A percentile compares a stretch with the other conserved stretches of the same genome.
Conservation (phyloP, 2,113 vertebrate species). For the Phrynosoma blainvillii region DNA sequence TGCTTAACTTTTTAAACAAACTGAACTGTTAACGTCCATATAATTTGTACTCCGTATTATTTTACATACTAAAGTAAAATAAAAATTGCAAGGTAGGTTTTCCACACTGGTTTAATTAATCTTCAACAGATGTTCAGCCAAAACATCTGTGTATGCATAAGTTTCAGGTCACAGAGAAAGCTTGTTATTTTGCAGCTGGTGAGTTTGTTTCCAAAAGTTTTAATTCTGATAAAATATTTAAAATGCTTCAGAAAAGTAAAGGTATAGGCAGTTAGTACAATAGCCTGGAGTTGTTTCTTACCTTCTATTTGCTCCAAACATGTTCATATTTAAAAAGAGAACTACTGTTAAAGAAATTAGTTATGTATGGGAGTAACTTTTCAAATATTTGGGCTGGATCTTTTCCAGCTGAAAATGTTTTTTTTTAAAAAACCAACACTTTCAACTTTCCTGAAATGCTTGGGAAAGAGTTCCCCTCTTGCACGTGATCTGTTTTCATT, state of each 20-base stretch:
- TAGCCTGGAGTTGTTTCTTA: neutral
- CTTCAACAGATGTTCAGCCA: neutral
- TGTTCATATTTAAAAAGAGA: neutral
- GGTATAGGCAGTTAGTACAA: neutral
- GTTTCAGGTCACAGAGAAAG: neutral
- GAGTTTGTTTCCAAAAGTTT: neutral
- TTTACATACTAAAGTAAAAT: conserved; percentile 30
- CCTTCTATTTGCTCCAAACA: neutral
- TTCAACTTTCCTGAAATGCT: neutral
- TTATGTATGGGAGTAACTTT: neutral
- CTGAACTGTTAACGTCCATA: neutral
- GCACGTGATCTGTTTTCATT: conserved; percentile 23
- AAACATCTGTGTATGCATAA: neutral
- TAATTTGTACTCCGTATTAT: conserved; percentile 26
- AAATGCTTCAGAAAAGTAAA: neutral
- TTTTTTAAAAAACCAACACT: neutral
- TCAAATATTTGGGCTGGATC: neutral
- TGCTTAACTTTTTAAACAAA: neutral
- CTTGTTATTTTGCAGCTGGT: neutral
- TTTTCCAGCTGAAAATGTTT: neutral
- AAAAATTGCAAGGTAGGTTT: conserved; percentile 14
- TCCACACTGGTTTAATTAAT: neutral
- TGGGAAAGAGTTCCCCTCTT: neutral
- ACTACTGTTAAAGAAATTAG: neutral
- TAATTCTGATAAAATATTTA: neutral